Percentiles rank a stretch among this genome's conserved stretches.
Evolutionary conservation across 2,797 vertebrate species (phyloP).

Genomic region (Glyptemys insculpta): DNA sequence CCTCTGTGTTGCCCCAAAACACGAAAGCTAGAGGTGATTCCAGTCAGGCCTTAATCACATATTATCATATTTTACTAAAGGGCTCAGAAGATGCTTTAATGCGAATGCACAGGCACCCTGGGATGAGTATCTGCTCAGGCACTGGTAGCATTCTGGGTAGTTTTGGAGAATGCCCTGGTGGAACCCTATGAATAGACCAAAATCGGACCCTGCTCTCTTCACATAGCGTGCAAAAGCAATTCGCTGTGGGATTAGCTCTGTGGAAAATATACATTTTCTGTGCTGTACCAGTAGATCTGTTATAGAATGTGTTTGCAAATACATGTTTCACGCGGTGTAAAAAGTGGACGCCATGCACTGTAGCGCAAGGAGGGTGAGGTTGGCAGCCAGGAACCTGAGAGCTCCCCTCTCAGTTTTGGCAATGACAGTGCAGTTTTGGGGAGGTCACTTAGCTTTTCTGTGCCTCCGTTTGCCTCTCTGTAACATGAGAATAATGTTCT

Average conservation of each 20-base stretch:
- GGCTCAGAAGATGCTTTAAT: not conserved
- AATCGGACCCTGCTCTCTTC: not conserved
- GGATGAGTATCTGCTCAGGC: not conserved
- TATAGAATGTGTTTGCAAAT: not conserved
- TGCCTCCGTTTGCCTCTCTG: not conserved
- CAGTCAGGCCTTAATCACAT: not conserved
- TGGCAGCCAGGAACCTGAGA: not conserved
- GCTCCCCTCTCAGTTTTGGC: not conserved
- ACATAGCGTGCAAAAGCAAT: not conserved
- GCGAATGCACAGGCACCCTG: no score
- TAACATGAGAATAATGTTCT: not conserved
- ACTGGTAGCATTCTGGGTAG: not conserved
- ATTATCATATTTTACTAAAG: not conserved
- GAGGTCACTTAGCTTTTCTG: not conserved
- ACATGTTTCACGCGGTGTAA: not conserved
- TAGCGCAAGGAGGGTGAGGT: not conserved
- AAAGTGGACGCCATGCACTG: not conserved
- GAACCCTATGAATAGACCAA: not conserved
- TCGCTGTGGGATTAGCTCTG: not conserved
- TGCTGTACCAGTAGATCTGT: not conserved
- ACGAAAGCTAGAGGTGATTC: not conserved
- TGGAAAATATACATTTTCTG: not conserved
- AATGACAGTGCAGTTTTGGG: not conserved
- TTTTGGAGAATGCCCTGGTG: not conserved
- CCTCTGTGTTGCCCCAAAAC: not conserved